A percentile compares a stretch with the other conserved stretches of the same genome.
Evolutionary conservation across 2,797 vertebrate species (phyloP).

Genomic region (Arctocebus calabarensis): DNA sequence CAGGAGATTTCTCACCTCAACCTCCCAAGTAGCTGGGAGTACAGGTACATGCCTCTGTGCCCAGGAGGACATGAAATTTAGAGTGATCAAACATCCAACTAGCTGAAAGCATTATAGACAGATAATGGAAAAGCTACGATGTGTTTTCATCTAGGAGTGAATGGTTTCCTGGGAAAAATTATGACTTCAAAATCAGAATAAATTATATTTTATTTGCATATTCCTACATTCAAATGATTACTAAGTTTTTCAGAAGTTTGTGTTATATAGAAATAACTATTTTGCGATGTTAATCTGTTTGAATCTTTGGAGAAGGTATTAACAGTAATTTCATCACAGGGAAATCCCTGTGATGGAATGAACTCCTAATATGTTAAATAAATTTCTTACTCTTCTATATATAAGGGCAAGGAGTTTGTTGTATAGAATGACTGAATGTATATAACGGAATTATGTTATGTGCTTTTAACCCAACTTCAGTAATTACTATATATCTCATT

Average conservation of each 20-base stretch:
- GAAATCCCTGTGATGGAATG: too few species aligned
- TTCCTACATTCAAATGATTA: background rate
- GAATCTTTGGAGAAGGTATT: background rate
- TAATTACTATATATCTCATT: background rate
- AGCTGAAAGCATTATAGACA: background rate
- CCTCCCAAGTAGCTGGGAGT: background rate
- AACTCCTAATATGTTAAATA: background rate
- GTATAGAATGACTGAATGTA: background rate
- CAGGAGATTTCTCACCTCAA: background rate
- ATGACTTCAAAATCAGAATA: slow-evolving; percentile 54
- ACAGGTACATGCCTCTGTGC: background rate
- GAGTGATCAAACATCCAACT: background rate
- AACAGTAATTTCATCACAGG: slow-evolving; percentile 76
- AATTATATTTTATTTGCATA: slow-evolving; percentile 37
- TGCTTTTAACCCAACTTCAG: background rate
- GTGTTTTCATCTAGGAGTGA: background rate
- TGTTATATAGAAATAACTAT: slow-evolving; percentile 82
- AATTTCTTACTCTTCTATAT: background rate
- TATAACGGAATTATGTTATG: background rate
- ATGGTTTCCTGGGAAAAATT: background rate
- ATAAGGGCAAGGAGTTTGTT: too few species aligned
- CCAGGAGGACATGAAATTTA: background rate
- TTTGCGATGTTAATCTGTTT: background rate
- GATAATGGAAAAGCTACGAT: background rate
- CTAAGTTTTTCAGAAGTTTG: background rate